These are phyloP conservation scores for Paralichthys olivaceus DNA, from an alignment of 2,113 vertebrate genomes.

Conservation along the genomic window DNA sequence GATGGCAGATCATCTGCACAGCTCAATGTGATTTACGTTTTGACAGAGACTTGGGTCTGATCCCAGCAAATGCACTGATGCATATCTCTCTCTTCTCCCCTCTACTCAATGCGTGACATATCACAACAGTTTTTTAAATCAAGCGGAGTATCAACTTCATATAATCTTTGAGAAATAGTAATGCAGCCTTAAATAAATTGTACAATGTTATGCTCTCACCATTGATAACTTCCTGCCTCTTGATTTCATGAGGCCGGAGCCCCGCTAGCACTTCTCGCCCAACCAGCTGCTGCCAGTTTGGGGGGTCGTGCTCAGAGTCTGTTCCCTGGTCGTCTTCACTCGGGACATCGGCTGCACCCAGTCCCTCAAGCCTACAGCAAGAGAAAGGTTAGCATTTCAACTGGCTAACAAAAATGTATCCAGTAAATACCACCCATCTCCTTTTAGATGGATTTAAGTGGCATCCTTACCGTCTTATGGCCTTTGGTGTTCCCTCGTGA, in stretches of 20 bases:
- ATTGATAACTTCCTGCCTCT: slow-evolving; percentile 97
- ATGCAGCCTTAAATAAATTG: not conserved
- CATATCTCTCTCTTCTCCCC: too few species aligned
- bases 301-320: slow-evolving; percentile 92
- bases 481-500: slow-evolving; percentile 78
- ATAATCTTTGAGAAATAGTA: slow-evolving; percentile 3
- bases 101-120: not conserved
- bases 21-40: not conserved
- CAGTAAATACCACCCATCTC: not conserved
- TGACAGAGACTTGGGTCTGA: slow-evolving; percentile 13
- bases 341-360: slow-evolving; percentile 87
- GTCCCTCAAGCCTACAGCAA: slow-evolving; percentile 85
- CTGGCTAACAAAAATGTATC: not conserved
- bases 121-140: not conserved
- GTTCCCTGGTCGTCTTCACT: slow-evolving; percentile 94
- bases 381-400: not conserved
- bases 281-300: slow-evolving; percentile 97
- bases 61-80: slow-evolving; percentile 14
- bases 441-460: not conserved
- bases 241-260: slow-evolving; percentile 94
- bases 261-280: slow-evolving; percentile 89
- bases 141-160: not conserved
- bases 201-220: slow-evolving; percentile 80
- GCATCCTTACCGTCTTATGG: slow-evolving; percentile 65
- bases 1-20: not conserved